Evolutionary conservation across 2,888 invertebrate species (phyloP), one percentile per base, ranked within the genome.

Genomic region (Pristionchus mayeri): DNA sequence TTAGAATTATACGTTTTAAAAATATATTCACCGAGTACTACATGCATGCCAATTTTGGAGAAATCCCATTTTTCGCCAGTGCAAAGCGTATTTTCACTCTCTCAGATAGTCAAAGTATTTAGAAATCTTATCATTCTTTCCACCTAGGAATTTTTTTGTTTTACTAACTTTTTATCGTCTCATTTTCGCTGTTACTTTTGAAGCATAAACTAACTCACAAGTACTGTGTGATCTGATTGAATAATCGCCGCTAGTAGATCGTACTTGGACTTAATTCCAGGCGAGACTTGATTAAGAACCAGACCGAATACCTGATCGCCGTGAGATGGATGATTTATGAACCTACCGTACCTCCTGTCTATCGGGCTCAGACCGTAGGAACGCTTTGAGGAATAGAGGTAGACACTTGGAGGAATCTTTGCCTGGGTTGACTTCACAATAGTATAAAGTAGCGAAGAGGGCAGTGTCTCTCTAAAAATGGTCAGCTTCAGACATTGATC

Each of bases 331-430:
- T 24, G 57, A 57, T 24, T 7, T 57, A n/a, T n/a, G n/a, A n/a
- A 21, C 4, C 21, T 21, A 50, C 48, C 30, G 50, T 78, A 78
- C 76, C 76, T 78, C 76, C 0, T 34, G 30, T 50, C 34, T 21
- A 78, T 48, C 76, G 9, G 6, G 11, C 18, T 30, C 30, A n/a
- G 16, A 30, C 21, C 30, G 27, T n/a, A 50, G 27, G 50, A 78
- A 78, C 48, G 76, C 50, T 50, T 78, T 78, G 50, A 78, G 76
- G 40, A 78, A 78, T 30, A 78, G 76, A 50, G 76, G 50, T 3
- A 50, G 30, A 30, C 76, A 78, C 13, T 78, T 78, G 30, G 76
- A 54, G 2, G 57, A 57, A 40, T 80, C 80, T 27, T 80, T 80
- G 24, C 80, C 80, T 3, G 54, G 52, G 34, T 37, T 57, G 54